Conservation (phyloP, 2,797 vertebrate species). For the Acropternis orthonyx region DNA sequence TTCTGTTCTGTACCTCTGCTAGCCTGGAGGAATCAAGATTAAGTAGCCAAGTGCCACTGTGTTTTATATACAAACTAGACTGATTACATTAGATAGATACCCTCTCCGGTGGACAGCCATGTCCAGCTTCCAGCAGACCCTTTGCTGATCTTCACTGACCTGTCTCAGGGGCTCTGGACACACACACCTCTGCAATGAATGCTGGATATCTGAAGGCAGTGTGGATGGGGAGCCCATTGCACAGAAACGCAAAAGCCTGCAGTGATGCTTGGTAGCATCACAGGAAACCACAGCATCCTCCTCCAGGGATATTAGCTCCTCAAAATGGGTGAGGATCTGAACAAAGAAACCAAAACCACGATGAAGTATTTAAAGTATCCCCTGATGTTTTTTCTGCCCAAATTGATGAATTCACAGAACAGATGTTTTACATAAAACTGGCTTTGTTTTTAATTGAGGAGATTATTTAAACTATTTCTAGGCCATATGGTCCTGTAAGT, state of each 20-base stretch:
- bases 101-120: neutral
- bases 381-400: neutral
- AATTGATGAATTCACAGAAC: conserved; percentile 37
- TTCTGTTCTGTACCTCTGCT: neutral
- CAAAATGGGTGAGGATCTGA: neutral
- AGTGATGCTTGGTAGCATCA: neutral
- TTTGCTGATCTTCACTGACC: neutral
- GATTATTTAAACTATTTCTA: conserved; percentile 54
- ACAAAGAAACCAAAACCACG: neutral
- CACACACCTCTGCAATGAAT: neutral
- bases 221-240: neutral
- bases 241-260: neutral
- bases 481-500: conserved; percentile 40
- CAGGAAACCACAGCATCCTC: neutral
- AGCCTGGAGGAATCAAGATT: neutral
- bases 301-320: neutral
- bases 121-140: neutral
- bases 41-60: neutral
- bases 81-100: too few species aligned
- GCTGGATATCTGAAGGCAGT: neutral
- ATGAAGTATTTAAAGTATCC: conserved; percentile 12
- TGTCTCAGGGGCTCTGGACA: neutral
- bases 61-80: neutral
- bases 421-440: conserved; percentile 60
- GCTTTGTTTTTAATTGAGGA: conserved; percentile 63